Conservation (phyloP, 2,113 vertebrate species). For the Cromileptes altivelis region DNA sequence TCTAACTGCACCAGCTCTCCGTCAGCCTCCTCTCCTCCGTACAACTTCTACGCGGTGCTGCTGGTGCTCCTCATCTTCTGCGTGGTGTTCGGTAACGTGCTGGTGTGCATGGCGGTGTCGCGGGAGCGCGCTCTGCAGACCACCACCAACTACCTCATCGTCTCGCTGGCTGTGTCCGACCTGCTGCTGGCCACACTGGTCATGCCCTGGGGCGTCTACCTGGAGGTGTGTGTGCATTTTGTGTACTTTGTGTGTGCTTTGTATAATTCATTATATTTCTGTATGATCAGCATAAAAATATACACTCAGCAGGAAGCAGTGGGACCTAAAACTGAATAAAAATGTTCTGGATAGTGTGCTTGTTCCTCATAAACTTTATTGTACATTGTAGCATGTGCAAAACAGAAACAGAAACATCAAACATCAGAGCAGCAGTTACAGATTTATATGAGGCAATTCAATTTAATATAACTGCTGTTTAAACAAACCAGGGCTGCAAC, state of each 20-base stretch:
- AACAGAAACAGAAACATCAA: background rate
- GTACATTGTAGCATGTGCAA: background rate
- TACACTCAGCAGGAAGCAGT: background rate
- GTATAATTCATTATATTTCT: background rate
- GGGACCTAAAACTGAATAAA: background rate
- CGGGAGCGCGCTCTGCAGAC: conserved; percentile 85
- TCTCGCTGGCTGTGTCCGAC: conserved; percentile 86
- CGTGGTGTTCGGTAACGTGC: conserved; percentile 86
- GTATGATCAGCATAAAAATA: background rate
- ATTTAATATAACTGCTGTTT: background rate
- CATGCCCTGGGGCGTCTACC: conserved; percentile 88
- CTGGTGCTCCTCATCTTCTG: conserved; percentile 86
- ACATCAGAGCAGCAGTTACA: background rate
- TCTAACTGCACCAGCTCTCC: conserved; percentile 73
- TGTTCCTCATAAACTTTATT: background rate
- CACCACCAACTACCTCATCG: conserved; percentile 88
- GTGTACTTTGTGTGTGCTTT: background rate
- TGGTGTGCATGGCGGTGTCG: conserved; percentile 86
- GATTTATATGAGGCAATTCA: background rate
- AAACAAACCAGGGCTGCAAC: background rate
- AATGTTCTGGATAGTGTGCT: background rate
- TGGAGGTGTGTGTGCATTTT: conserved; percentile 77
- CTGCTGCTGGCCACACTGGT: conserved; percentile 86
- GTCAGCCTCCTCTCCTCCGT: conserved; percentile 69
- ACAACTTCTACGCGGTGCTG: conserved; percentile 86